Conservation (phyloP, 2,888 invertebrate genomes). For the Caenorhabditis sulstoni region DNA sequence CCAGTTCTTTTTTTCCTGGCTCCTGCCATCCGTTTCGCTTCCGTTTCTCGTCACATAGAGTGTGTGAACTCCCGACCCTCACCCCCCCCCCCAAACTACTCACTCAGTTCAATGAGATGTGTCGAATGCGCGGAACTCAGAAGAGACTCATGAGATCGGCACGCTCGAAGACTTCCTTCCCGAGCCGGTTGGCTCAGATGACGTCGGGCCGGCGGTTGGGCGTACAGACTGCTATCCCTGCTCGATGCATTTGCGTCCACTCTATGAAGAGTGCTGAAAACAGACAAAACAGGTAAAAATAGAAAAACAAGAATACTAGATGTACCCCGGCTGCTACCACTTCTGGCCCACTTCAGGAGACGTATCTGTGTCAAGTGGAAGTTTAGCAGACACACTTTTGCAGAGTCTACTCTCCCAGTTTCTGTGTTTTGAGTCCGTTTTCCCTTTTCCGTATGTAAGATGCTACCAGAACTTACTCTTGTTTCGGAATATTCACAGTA, state of each 20-base stretch:
- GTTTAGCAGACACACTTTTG: background rate
- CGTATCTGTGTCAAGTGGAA: constrained; percentile 49
- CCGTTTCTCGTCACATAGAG: too few relatives aligned
- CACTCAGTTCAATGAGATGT: constrained; percentile 78
- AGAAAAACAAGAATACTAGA: background rate
- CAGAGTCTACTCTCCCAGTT: background rate
- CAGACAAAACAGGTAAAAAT: background rate
- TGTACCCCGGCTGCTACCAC: background rate
- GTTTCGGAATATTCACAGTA: constrained; percentile 51
- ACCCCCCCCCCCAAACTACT: constrained; percentile 33
- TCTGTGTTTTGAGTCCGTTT: constrained; percentile 1
- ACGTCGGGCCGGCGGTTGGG: constrained; percentile 52
- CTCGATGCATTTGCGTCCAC: constrained; percentile 55
- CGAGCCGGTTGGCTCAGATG: constrained; percentile 59
- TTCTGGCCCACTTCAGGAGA: constrained; percentile 26
- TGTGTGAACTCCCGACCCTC: too few relatives aligned
- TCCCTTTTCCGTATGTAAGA: background rate
- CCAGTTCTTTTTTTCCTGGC: background rate
- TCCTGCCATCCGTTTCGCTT: background rate
- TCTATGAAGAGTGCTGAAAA: constrained; percentile 66
- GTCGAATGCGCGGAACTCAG: constrained; percentile 75
- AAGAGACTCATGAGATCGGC: constrained; percentile 79
- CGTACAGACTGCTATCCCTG: constrained; percentile 52
- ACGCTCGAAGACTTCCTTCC: constrained; percentile 66
- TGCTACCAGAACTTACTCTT: constrained; percentile 33